Percentiles rank a stretch among this genome's conserved stretches.
phyloP scores from a whole-genome alignment of 2,797 vertebrate species.

The Microctenopoma stevenorrisi region DNA sequence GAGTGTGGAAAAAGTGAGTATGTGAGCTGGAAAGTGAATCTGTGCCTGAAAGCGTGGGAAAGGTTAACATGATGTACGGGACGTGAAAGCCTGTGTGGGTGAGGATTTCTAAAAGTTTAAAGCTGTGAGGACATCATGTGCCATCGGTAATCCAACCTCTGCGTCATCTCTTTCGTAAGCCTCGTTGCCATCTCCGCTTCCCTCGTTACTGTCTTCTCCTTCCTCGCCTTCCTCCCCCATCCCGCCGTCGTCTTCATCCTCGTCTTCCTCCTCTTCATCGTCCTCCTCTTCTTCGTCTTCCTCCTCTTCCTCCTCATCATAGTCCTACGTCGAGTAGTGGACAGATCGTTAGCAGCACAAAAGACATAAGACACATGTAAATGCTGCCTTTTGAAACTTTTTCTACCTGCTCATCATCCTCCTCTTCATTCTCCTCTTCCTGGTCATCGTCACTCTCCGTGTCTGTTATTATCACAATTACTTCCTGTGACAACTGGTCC shows the following conservation, averaged over 20 bases:
- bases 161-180: constrained; percentile 92
- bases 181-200: constrained; percentile 93
- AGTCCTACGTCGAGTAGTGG: constrained; percentile 84
- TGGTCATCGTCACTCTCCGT: constrained; percentile 94
- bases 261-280: constrained; percentile 94
- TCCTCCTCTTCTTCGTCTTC: constrained; percentile 89
- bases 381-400: background rate
- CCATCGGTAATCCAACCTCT: constrained; percentile 82
- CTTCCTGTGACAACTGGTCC: constrained; percentile 88
- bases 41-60: constrained; percentile 22
- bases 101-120: constrained; percentile 8
- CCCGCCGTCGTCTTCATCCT: constrained; percentile 92
- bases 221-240: constrained; percentile 87
- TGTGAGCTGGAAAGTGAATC: constrained; percentile 24
- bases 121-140: background rate
- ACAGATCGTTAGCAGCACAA: background rate
- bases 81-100: constrained; percentile 19
- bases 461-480: constrained; percentile 95
- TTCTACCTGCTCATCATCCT: constrained; percentile 83
- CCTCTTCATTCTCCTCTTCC: constrained; percentile 92
- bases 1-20: constrained; percentile 63
- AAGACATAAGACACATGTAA: background rate
- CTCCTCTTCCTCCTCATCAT: constrained; percentile 87
- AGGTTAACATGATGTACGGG: constrained; percentile 13
- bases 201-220: constrained; percentile 95